These are phyloP conservation scores for Asobara japonica DNA, from an alignment of 1,140 invertebrate species.

Conservation along the genomic window DNA sequence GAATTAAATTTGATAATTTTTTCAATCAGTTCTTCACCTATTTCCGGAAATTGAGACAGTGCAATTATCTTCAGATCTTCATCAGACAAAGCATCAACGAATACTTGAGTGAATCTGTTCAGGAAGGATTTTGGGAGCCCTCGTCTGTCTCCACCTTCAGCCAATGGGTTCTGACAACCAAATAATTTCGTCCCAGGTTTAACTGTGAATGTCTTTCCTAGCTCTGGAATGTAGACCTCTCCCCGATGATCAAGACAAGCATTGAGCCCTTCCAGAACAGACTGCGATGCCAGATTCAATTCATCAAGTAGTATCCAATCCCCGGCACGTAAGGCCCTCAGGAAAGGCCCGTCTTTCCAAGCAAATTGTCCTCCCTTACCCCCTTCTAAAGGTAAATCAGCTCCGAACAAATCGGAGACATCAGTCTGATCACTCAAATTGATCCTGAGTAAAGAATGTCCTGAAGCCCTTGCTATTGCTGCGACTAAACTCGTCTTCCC, in stretches of 20 bases:
- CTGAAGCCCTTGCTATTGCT: conserved; percentile 88
- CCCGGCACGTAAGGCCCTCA: conserved; percentile 90
- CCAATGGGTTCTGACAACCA: conserved; percentile 98
- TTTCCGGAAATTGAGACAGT: conserved; percentile 66
- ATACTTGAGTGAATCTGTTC: conserved; percentile 98
- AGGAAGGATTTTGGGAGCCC: conserved; percentile 97
- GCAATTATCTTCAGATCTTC: conserved; percentile 79
- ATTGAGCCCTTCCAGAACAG: conserved; percentile 97
- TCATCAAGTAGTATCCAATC: conserved; percentile 99
- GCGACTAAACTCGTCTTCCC: conserved; percentile 96
- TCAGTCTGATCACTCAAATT: conserved; percentile 99
- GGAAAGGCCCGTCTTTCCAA: conserved; percentile 96
- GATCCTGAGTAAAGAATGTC: conserved; percentile 87
- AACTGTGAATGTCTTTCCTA: conserved; percentile 84
- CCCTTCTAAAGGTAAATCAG: conserved; percentile 95
- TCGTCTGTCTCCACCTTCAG: conserved; percentile 93
- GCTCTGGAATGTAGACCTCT: conserved; percentile 95
- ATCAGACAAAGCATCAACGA: conserved; percentile 81
- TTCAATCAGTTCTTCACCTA: conserved; percentile 69
- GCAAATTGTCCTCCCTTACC: conserved; percentile 85
- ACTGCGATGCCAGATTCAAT: conserved; percentile 97
- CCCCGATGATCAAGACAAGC: conserved; percentile 98
- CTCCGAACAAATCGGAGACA: conserved; percentile 97
- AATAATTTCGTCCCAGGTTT: conserved; percentile 87
- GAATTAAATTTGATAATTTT: conserved; percentile 87